Evolutionary conservation across 2,797 vertebrate species (phyloP).

Genomic region (Clarias laeviceps): DNA sequence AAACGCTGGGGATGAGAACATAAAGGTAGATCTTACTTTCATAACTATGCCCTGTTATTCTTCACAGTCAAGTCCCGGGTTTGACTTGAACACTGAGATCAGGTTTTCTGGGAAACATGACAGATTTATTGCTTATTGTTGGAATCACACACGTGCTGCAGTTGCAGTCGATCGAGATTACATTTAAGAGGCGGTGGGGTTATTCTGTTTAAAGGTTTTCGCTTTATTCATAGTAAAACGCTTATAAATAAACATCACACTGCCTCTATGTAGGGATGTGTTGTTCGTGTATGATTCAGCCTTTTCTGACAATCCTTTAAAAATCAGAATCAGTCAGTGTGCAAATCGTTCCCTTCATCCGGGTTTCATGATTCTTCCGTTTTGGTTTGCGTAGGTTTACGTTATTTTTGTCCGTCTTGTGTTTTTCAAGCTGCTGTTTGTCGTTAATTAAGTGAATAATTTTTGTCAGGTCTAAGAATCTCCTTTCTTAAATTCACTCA

Average conservation of each 20-base stretch:
- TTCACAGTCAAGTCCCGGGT: too few relatives aligned
- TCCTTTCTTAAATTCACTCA: background rate
- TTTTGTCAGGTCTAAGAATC: too few relatives aligned
- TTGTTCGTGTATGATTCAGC: too few relatives aligned
- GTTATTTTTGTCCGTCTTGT: background rate
- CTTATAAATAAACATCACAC: background rate
- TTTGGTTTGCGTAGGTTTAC: background rate
- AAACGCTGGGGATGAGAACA: too few relatives aligned
- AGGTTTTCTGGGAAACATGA: background rate
- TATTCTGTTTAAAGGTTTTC: background rate
- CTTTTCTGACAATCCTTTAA: background rate
- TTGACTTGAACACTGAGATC: background rate
- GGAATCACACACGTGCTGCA: background rate
- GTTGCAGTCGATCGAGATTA: background rate
- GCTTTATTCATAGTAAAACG: background rate
- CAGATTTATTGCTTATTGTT: background rate
- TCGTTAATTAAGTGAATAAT: background rate
- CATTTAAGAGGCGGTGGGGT: too few relatives aligned
- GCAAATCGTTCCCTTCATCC: background rate
- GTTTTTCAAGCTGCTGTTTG: background rate
- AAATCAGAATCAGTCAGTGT: background rate
- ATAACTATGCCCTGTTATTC: too few relatives aligned
- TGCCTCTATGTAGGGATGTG: background rate
- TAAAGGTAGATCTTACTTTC: too few relatives aligned
- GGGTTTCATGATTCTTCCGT: background rate